These are phyloP conservation scores for Rallus crepitans DNA, from an alignment of 2,797 vertebrate species.

Conservation along the genomic window DNA sequence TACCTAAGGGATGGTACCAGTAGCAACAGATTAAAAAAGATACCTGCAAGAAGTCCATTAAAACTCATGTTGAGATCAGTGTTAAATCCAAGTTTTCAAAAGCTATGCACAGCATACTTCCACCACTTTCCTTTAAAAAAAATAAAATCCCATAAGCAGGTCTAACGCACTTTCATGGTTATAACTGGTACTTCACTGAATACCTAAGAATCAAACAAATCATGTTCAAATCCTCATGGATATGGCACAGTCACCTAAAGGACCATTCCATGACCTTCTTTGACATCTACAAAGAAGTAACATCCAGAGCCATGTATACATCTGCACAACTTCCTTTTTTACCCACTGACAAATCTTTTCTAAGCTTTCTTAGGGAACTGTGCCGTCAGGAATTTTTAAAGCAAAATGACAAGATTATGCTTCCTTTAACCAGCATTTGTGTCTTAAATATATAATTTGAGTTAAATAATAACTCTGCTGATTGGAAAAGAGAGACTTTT, in stretches of 20 bases:
- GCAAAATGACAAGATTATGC: neutral
- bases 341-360: neutral
- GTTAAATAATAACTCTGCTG: neutral
- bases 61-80: neutral
- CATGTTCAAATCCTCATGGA: neutral
- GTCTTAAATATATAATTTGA: neutral
- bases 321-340: neutral
- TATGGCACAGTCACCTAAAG: neutral
- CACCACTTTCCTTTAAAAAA: neutral
- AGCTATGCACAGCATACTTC: neutral
- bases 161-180: neutral
- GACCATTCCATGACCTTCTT: neutral
- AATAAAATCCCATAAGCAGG: neutral
- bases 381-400: neutral
- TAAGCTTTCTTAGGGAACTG: neutral
- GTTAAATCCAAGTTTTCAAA: neutral
- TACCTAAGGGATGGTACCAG: neutral
- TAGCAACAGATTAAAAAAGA: neutral
- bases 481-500: neutral
- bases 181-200: neutral
- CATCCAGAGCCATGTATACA: neutral
- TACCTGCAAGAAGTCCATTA: neutral
- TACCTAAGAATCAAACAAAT: neutral
- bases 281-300: neutral
- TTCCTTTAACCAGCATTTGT: neutral